Percentiles rank a stretch among this genome's conserved stretches.
These are phyloP conservation scores for Laticauda laticaudata DNA, from an alignment of 2,113 vertebrate genomes.

Conservation along the genomic window DNA sequence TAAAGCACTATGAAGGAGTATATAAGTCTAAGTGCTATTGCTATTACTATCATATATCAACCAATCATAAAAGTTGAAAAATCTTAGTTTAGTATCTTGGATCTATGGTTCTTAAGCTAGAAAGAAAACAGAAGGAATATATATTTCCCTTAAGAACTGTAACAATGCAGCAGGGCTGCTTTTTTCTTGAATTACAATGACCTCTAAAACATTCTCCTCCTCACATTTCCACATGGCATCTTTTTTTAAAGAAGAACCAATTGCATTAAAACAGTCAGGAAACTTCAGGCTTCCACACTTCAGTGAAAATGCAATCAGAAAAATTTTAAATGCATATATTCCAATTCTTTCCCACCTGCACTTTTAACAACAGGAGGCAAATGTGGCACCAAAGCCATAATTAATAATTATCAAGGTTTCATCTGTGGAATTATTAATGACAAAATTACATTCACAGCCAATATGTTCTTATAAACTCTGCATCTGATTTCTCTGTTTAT, in stretches of 20 bases:
- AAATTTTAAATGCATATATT: slow-evolving; percentile 69
- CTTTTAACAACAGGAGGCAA: slow-evolving; percentile 53
- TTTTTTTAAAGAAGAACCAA: slow-evolving; percentile 64
- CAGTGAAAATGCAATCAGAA: slow-evolving; percentile 65
- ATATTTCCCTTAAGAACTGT: slow-evolving; percentile 46
- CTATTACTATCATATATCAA: slow-evolving; percentile 6
- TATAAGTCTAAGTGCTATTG: neutral
- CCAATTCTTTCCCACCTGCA: slow-evolving; percentile 51
- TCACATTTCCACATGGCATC: slow-evolving; percentile 62
- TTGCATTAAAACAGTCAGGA: slow-evolving; percentile 65
- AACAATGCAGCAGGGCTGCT: slow-evolving; percentile 50
- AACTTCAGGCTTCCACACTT: slow-evolving; percentile 57
- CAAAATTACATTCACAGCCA: slow-evolving; percentile 65
- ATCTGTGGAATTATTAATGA: slow-evolving; percentile 65
- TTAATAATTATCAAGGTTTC: slow-evolving; percentile 67
- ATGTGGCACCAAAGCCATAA: slow-evolving; percentile 47
- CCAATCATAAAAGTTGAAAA: slow-evolving; percentile 49
- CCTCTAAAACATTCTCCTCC: slow-evolving; percentile 52
- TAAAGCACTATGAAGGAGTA: neutral
- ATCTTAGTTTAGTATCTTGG: slow-evolving; percentile 45
- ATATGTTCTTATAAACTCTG: slow-evolving; percentile 53
- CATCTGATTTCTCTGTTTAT: slow-evolving; percentile 62
- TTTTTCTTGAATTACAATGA: slow-evolving; percentile 69
- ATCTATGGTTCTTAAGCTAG: slow-evolving; percentile 36
- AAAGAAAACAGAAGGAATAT: slow-evolving; percentile 44